Conservation (phyloP, 2,113 vertebrate species). For the Anseranas semipalmata region DNA sequence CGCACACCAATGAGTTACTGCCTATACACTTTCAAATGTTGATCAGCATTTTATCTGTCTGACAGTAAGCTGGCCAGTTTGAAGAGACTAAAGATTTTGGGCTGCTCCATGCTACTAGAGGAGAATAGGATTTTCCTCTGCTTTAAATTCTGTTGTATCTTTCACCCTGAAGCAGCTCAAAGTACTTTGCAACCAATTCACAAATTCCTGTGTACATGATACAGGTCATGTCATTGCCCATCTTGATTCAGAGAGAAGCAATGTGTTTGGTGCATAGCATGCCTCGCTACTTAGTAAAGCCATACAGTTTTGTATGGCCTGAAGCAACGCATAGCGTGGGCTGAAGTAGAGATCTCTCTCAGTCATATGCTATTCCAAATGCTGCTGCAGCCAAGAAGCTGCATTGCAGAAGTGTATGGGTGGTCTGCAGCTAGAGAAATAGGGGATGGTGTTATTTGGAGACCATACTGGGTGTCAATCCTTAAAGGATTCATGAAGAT, state of each 20-base stretch:
- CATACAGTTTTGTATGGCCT: background rate
- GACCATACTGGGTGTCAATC: background rate
- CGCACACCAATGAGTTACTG: background rate
- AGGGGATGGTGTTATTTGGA: background rate
- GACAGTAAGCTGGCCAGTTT: background rate
- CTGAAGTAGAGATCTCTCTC: background rate
- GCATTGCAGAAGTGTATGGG: background rate
- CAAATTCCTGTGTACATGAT: background rate
- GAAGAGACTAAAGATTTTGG: background rate
- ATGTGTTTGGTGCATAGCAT: background rate
- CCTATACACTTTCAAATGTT: background rate
- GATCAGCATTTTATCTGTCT: background rate
- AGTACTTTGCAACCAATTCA: background rate
- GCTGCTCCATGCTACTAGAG: background rate
- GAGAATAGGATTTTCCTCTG: background rate
- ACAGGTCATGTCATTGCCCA: fast-evolving
- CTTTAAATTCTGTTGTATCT: background rate
- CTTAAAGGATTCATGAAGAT: background rate
- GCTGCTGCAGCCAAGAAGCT: background rate
- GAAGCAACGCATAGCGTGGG: background rate
- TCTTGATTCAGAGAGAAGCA: background rate
- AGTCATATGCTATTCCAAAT: background rate
- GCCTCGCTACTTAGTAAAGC: background rate
- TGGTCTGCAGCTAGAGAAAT: background rate
- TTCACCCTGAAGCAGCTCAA: background rate